Evolutionary conservation across 1,140 invertebrate species (phyloP), one percentile per base, ranked within the genome.

Genomic region (Bilobella aurantiaca): DNA sequence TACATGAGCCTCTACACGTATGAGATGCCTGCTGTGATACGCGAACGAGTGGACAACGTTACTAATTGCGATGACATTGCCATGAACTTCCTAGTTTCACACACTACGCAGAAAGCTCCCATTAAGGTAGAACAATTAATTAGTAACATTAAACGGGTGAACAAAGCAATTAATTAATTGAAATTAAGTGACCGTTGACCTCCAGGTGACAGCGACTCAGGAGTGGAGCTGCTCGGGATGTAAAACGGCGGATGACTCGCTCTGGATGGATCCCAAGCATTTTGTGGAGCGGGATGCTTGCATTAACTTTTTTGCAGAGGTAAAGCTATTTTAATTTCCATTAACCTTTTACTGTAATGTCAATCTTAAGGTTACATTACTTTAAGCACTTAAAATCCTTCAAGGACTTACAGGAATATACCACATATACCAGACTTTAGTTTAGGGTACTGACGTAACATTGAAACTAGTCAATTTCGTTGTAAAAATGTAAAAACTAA

Each of bases 11-110:
- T 96, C 59, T 99, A 99, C 77, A 93, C 89, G 66, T 86, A 96
- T 75, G 85, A 86, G 76, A 84, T 99, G 79, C 92, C 94, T 1
- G 87, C 91, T 76, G 91, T 90, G 14, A 92, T 99, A 62, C 80
- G 94, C 31, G 91, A 96, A 74, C 96, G 97, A 82, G 96, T 99
- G 14, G 96, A 99, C 77, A 92, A 98, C 77, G 94, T 91, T 74
- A 97, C 97, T 90, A 99, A 99, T 77, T 99, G 96, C 79, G 96
- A 99, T 80, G 96, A 99, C 78, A 96, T 99, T 71, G 96, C 96
- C 12, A 98, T 99, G 95, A 99, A 99, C 77, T 99, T 99, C 79
- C 83, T 99, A 0, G 91, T 99, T 29, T 90, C 95, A 14, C 96
- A 99, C 77, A 83, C 99, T 57, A 98, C 95, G 0, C 83, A 93